A percentile compares a stretch with the other conserved stretches of the same genome.
These are phyloP conservation scores for Toxotes chatareus DNA, from an alignment of 2,113 vertebrate genomes.

Conservation along the genomic window DNA sequence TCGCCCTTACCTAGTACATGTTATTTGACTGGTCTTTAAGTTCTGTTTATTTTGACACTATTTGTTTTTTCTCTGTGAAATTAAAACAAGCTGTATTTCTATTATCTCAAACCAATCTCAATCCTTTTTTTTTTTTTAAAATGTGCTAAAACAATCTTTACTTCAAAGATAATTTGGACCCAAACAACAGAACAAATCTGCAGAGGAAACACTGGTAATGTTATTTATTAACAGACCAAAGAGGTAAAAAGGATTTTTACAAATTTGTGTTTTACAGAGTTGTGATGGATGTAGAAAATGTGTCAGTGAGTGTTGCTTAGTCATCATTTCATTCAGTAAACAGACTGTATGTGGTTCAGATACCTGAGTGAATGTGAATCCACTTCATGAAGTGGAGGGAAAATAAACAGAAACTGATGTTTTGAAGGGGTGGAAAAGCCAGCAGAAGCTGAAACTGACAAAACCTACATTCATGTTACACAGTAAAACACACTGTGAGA, in stretches of 20 bases:
- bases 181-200: background rate
- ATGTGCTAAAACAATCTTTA: background rate
- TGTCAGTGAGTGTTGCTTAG: background rate
- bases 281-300: background rate
- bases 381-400: background rate
- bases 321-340: background rate
- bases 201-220: background rate
- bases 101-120: background rate
- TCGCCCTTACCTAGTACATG: background rate
- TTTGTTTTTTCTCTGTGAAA: background rate
- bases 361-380: background rate
- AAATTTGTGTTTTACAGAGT: background rate
- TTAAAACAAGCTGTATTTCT: background rate
- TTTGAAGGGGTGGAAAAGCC: background rate
- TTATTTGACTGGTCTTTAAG: background rate
- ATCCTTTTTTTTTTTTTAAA: background rate
- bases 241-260: background rate
- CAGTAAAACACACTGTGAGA: background rate
- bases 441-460: background rate
- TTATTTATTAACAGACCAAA: conserved; percentile 33
- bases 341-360: background rate
- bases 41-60: background rate
- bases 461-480: background rate
- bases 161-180: background rate
- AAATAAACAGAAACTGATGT: background rate